Base-by-base conservation (phyloP, 2,888 invertebrate species). In the Hypsopygia costalis region DNA sequence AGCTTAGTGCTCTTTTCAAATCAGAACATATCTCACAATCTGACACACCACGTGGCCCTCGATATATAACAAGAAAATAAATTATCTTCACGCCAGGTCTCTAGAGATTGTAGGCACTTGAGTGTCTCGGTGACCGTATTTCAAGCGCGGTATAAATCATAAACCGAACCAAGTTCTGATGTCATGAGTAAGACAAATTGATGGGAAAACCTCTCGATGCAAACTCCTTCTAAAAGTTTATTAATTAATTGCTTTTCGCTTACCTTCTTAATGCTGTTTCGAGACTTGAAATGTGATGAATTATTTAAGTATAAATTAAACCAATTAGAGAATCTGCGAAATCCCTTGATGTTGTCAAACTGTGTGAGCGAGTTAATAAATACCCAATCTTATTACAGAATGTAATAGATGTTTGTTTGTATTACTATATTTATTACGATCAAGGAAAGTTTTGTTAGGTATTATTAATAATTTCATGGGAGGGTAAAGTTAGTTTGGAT, bases 241-340 rank as follows among this genome's bases (percentile, higher is more conserved):
- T 63, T 65, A 74, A 72, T 77, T 75, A 70, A 76, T 74, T 66
- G 64, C 62, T 65, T 55, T 58, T 49, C 57, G 49, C 53, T 59
- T 62, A 61, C 60, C 58, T 62, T 62, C 62, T 70, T 67, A 69
- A 67, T 62, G 60, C 64, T 70, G 64, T 68, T 66, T 62, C 49
- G 50, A 59, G 54, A 54, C 47, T 63, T 53, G 49, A 51, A 54
- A 65, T 67, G 58, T 72, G 66, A 69, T 73, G 66, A 73, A 74
- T 69, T 66, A 66, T 66, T 73, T 60, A 63, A 73, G 62, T 73
- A 73, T 72, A 67, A 77, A 72, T 72, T 70, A 66, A 77, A 73
- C 65, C 71, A 70, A 72, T 72, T 70, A 69, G 46, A 44, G 49
- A 62, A 66, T 67, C 63, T 60, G 46, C 49, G 44, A 61, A 64